Percentiles rank a stretch among this genome's conserved stretches.
phyloP scores from a whole-genome alignment of 1,140 invertebrate genomes.

The Drosophila ambigua region DNA sequence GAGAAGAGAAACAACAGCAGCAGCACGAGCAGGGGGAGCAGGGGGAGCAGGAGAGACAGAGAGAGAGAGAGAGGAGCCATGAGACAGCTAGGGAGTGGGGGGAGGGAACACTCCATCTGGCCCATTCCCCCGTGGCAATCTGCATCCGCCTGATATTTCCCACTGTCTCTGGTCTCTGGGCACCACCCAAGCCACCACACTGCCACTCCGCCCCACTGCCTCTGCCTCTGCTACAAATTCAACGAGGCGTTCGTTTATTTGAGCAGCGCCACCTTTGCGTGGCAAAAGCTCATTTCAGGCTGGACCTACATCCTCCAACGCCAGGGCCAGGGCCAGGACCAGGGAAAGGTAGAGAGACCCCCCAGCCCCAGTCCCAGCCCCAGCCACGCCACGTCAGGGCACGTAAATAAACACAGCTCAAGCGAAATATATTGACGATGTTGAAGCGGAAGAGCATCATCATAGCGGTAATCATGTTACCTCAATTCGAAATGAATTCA shows the following conservation, averaged over 20 bases:
- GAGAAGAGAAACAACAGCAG: conserved; percentile 14
- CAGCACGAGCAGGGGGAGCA: background rate
- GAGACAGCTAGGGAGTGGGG: too few species aligned
- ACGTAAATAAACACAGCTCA: conserved; percentile 80
- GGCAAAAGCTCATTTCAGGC: conserved; percentile 75
- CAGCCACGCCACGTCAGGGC: conserved; percentile 17
- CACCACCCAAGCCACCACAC: too few species aligned
- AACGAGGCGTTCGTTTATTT: conserved; percentile 79
- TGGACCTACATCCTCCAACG: background rate
- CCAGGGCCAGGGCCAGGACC: too few species aligned
- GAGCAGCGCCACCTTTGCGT: conserved; percentile 76
- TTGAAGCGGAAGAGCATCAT: conserved; percentile 80
- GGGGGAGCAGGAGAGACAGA: background rate
- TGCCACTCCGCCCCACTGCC: too few species aligned
- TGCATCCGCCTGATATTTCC: conserved; percentile 1
- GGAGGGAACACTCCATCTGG: too few species aligned
- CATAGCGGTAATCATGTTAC: conserved; percentile 84
- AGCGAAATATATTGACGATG: conserved; percentile 80
- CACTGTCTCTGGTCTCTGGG: too few species aligned
- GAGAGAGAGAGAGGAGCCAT: too few species aligned
- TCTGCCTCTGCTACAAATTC: conserved; percentile 44
- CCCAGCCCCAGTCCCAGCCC: background rate
- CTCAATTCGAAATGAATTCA: conserved; percentile 84
- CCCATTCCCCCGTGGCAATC: conserved; percentile 5
- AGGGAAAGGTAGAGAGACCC: background rate